Conservation (phyloP, 2,797 vertebrate species). For the Naso thynnoides region DNA sequence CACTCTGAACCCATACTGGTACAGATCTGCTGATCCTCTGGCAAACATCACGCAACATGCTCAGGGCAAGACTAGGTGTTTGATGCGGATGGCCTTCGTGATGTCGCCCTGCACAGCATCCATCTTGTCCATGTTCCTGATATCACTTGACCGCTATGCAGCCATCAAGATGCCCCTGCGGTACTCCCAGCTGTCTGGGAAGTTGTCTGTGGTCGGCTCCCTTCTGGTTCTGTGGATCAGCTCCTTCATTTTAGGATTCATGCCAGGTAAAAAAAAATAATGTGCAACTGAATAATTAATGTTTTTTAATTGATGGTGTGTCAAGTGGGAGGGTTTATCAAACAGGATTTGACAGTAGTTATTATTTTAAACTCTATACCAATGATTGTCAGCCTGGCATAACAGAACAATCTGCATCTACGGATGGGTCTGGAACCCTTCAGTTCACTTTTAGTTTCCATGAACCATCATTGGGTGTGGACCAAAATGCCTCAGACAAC, state of each 20-base stretch:
- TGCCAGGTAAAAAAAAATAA: conserved; percentile 79
- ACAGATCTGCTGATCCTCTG: not conserved
- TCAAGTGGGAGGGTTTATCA: too few relatives aligned
- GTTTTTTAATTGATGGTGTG: not conserved
- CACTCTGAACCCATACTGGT: not conserved
- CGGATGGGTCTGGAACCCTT: too few relatives aligned
- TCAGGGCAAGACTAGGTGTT: conserved; percentile 80
- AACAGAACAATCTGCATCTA: too few relatives aligned
- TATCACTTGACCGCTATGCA: conserved; percentile 92
- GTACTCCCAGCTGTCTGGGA: conserved; percentile 86
- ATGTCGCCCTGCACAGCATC: conserved; percentile 89
- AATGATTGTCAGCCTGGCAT: too few relatives aligned
- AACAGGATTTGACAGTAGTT: too few relatives aligned
- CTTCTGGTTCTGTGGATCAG: conserved; percentile 86
- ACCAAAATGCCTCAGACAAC: too few relatives aligned
- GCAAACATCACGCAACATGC: conserved; percentile 2
- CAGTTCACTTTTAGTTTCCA: too few relatives aligned
- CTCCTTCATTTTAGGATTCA: conserved; percentile 85
- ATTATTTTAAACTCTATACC: too few relatives aligned
- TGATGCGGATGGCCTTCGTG: conserved; percentile 89
- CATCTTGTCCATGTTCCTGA: conserved; percentile 90
- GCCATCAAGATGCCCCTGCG: conserved; percentile 91
- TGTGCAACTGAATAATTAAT: not conserved
- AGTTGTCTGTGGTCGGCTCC: conserved; percentile 66
- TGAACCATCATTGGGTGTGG: too few relatives aligned